A percentile compares a stretch with the other conserved stretches of the same genome.
Evolutionary conservation across 2,888 invertebrate genomes (phyloP).

Genomic region (Eupithecia tripunctaria): DNA sequence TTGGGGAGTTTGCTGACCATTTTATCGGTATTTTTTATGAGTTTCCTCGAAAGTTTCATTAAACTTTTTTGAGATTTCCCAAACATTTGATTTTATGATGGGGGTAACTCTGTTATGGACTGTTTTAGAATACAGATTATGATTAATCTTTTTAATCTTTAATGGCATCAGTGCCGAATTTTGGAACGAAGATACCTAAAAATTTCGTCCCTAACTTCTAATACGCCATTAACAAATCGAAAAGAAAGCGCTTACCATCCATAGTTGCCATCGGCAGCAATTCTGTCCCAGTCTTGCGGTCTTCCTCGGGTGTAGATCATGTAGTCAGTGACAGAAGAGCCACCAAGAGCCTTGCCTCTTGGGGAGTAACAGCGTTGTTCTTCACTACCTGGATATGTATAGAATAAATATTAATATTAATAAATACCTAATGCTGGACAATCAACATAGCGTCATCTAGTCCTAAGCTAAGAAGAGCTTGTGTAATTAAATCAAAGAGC

Average conservation of each 20-base stretch:
- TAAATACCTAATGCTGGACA: too few species aligned
- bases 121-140: not conserved
- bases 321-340: constrained; percentile 92
- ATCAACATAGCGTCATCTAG: too few species aligned
- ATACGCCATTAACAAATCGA: not conserved
- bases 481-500: not conserved
- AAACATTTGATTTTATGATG: not conserved
- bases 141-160: not conserved
- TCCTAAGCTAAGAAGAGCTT: too few species aligned
- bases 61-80: constrained; percentile 15
- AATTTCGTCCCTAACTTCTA: not conserved
- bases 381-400: constrained; percentile 63
- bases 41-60: constrained; percentile 15
- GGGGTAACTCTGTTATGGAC: not conserved
- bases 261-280: constrained; percentile 87
- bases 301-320: constrained; percentile 93
- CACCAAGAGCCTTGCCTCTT: constrained; percentile 92
- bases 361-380: constrained; percentile 87
- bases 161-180: not conserved
- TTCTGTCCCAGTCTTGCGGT: constrained; percentile 88
- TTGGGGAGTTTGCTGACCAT: constrained; percentile 20
- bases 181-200: not conserved
- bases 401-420: too few species aligned
- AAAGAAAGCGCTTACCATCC: constrained; percentile 84
- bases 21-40: constrained; percentile 24